A percentile compares a stretch with the other conserved stretches of the same genome.
Evolutionary conservation across 2,888 invertebrate genomes (phyloP).

Genomic region (Pedicia rivosa): DNA sequence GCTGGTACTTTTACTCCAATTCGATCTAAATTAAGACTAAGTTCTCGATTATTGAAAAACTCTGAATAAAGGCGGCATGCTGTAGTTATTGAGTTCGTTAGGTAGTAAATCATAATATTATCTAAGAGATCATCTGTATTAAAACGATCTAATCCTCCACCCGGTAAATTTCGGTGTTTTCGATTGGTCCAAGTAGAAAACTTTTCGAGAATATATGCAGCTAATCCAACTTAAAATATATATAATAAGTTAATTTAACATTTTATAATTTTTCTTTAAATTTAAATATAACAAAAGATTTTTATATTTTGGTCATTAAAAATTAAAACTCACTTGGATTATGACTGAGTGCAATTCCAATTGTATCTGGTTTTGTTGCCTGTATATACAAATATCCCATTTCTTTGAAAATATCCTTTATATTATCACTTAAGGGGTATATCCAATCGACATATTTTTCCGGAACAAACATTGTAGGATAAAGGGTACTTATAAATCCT

Average conservation of each 20-base stretch:
- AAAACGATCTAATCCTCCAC: slow-evolving; percentile 45
- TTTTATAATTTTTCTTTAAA: background rate
- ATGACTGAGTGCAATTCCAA: slow-evolving; percentile 36
- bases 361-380: slow-evolving; percentile 76
- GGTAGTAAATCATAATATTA: slow-evolving; percentile 69
- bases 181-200: slow-evolving; percentile 56
- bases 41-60: slow-evolving; percentile 20
- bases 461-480: slow-evolving; percentile 40
- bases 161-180: slow-evolving; percentile 32
- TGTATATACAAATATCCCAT: slow-evolving; percentile 60
- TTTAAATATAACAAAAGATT: background rate
- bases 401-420: slow-evolving; percentile 27
- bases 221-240: slow-evolving; percentile 72
- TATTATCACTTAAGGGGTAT: slow-evolving; percentile 28
- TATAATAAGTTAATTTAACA: slow-evolving; percentile 46
- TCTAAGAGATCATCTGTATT: slow-evolving; percentile 42
- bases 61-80: slow-evolving; percentile 58
- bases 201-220: slow-evolving; percentile 82
- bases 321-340: slow-evolving; percentile 12
- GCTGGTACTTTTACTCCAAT: slow-evolving; percentile 51
- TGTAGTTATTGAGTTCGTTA: slow-evolving; percentile 51
- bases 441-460: slow-evolving; percentile 32
- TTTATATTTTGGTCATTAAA: background rate
- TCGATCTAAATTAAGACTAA: slow-evolving; percentile 25
- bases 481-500: slow-evolving; percentile 33